Conservation (phyloP, 2,888 invertebrate genomes). For the Andricus quercusramuli region DNA sequence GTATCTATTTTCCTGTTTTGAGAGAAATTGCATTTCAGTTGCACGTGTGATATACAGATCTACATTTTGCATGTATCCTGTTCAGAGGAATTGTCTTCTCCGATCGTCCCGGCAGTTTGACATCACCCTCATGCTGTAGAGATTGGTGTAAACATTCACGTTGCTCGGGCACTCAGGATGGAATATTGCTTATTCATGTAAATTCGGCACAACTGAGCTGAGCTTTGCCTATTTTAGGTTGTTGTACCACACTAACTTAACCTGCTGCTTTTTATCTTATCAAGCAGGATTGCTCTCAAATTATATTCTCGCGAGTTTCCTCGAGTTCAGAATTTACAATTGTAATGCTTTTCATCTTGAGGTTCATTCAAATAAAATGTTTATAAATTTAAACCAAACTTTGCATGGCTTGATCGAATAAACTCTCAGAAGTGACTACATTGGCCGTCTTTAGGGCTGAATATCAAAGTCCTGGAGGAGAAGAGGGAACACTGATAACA, state of each 20-base stretch:
- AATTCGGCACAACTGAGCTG: conserved; percentile 51
- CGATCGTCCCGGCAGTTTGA: conserved; percentile 17
- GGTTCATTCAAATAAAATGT: no score
- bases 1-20: conserved; percentile 1
- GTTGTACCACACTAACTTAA: not conserved
- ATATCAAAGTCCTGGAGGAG: conserved; percentile 31
- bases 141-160: conserved; percentile 53
- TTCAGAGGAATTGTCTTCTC: conserved; percentile 33
- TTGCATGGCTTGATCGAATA: conserved; percentile 65
- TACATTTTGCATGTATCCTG: not conserved
- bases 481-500: conserved; percentile 32
- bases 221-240: conserved; percentile 27
- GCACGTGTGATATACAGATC: conserved; percentile 24
- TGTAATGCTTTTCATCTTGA: no score
- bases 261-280: not conserved
- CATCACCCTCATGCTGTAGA: conserved; percentile 42
- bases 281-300: not conserved
- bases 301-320: no score
- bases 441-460: conserved; percentile 41
- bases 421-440: conserved; percentile 64
- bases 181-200: conserved; percentile 64
- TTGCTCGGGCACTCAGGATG: conserved; percentile 48
- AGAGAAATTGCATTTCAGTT: conserved; percentile 25
- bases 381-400: not conserved
- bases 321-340: no score